Base-by-base conservation (phyloP, 2,888 invertebrate genomes). In the Sarcophaga subvicina region DNA sequence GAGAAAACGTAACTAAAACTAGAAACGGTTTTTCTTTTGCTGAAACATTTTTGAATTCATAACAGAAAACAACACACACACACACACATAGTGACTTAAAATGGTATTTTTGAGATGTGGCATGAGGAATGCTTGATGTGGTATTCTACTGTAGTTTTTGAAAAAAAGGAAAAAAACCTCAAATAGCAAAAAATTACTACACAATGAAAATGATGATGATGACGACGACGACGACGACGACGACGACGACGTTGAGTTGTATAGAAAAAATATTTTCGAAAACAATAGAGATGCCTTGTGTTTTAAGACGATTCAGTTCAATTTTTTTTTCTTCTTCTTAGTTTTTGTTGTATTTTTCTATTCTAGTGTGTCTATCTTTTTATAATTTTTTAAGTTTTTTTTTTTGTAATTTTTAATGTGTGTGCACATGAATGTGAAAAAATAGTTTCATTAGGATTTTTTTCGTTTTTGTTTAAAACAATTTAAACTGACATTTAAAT, bases 401-500 rank as follows among this genome's bases (percentile, higher is more conserved):
- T 59, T 81, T 70, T 59, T 67, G 49, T 27, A 66, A 12, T 72
- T 83, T 12, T 62, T 59, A 54, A 71, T 81, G 75, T 83, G 60
- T 69, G 60, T 69, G 45, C 69, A 77, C 37, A 86, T 73, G 73
- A 83, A 82, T 78, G 78, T 69, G 25, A 62, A 67, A 47, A 76
- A 79, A 82, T 72, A 78, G 47, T 80, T 75, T 82, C 73, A 80
- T 63, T 80, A 47, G n/a, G n/a, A 89, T 89, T 89, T 75, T 77
- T 77, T 75, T 37, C 88, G 89, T 89, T 81, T 78, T 72, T 82
- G 80, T 86, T 60, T 72, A 89, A 91, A 91, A 91, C 92, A 91
- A 91, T 91, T 91, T 91, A 91, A 91, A 91, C 91, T 91, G 91
- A 91, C 92, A 91, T 91, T 91, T 91, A 91, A 91, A 91, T 91